These are phyloP conservation scores for Syngnathus rostellatus DNA, from an alignment of 2,797 vertebrate genomes.

Conservation along the genomic window DNA sequence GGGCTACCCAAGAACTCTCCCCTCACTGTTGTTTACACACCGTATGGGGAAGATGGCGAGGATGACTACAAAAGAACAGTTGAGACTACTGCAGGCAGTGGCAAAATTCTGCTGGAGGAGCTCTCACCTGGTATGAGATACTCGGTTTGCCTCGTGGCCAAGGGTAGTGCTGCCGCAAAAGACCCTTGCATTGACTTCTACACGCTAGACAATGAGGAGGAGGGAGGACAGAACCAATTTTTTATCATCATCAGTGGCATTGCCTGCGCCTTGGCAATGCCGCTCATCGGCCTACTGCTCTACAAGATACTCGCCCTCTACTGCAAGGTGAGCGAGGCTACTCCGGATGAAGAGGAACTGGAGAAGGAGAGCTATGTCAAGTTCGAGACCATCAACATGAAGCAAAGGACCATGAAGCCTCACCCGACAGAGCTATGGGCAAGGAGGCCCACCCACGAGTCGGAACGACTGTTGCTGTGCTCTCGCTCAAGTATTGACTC, in stretches of 20 bases:
- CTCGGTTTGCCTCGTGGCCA: conserved; percentile 82
- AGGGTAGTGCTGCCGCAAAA: conserved; percentile 67
- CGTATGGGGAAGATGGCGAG: conserved; percentile 79
- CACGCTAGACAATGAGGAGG: conserved; percentile 60
- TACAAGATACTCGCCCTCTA: conserved; percentile 85
- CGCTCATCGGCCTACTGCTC: conserved; percentile 80
- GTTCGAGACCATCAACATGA: conserved; percentile 88
- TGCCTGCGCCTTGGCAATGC: conserved; percentile 73
- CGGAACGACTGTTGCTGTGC: conserved; percentile 84
- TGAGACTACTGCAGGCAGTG: conserved; percentile 73
- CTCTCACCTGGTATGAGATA: conserved; percentile 79
- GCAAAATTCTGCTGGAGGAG: conserved; percentile 79
- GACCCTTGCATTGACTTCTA: conserved; percentile 87
- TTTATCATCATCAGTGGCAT: conserved; percentile 70
- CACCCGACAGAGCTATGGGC: conserved; percentile 79
- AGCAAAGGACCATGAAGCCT: conserved; percentile 68
- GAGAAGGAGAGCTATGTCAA: conserved; percentile 89
- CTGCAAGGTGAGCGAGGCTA: conserved; percentile 58
- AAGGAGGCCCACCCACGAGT: conserved; percentile 76
- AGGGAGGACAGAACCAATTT: conserved; percentile 55
- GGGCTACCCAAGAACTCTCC: conserved; percentile 57
- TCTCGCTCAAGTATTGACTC: conserved; percentile 88
- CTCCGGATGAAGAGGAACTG: conserved; percentile 73
- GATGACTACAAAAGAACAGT: conserved; percentile 74
- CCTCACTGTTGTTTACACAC: conserved; percentile 82